A percentile compares a stretch with the other conserved stretches of the same genome.
Evolutionary conservation across 2,888 invertebrate genomes (phyloP).

Genomic region (Strigamia transsilvanica): DNA sequence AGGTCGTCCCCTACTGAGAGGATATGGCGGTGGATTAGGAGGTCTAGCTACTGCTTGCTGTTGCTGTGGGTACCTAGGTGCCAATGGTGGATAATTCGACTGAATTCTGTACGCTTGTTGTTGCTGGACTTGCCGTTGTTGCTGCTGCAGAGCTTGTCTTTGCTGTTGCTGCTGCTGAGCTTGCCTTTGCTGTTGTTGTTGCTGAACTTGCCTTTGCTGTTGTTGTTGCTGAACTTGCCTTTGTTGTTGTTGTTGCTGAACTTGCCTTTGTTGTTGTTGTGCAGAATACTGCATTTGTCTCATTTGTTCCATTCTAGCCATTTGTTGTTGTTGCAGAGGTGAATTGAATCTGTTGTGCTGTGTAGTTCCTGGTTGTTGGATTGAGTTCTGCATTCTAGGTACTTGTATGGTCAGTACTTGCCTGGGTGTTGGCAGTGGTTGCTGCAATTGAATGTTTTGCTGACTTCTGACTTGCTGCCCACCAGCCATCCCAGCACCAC

Average conservation of each 20-base stretch:
- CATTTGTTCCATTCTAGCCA: constrained; percentile 13
- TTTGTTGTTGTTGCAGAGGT: constrained; percentile 17
- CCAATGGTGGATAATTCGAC: neutral
- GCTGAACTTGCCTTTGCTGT: neutral
- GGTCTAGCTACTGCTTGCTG: neutral
- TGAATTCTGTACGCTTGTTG: neutral
- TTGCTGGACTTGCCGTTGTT: neutral
- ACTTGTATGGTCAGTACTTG: neutral
- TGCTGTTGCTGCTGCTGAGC: constrained; percentile 24
- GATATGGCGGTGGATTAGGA: neutral
- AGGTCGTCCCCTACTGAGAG: neutral
- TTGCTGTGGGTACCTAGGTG: neutral
- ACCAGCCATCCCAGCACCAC: neutral
- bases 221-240: neutral
- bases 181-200: constrained; percentile 20
- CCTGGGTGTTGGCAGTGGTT: neutral
- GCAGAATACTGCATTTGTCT: neutral
- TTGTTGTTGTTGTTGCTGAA: constrained; percentile 31
- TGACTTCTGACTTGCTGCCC: neutral
- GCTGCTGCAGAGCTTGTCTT: neutral
- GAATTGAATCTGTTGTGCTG: neutral
- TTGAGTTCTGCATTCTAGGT: no score
- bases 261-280: constrained; percentile 22
- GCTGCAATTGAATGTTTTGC: neutral
- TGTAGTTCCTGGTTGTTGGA: neutral